Evolutionary conservation across 2,797 vertebrate genomes (phyloP).

Genomic region (Hypotaenidia philippensis): DNA sequence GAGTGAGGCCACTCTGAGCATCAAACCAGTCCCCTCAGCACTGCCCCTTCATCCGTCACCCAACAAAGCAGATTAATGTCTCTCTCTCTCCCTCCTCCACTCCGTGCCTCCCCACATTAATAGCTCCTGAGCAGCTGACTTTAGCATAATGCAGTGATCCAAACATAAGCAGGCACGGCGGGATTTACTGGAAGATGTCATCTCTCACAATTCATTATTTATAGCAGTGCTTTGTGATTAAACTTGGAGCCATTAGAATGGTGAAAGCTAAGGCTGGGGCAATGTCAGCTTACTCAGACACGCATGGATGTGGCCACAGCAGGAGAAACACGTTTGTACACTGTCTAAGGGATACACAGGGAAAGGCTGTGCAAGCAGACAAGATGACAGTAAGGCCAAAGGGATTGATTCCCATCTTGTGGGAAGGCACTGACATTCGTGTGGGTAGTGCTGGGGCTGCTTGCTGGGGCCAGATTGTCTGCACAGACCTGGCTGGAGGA

Average conservation of each 20-base stretch:
- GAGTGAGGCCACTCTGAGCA: background rate
- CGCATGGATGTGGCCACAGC: background rate
- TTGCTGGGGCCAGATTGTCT: slow-evolving; percentile 6
- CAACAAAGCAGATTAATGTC: background rate
- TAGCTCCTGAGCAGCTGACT: slow-evolving; percentile 39
- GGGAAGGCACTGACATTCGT: background rate
- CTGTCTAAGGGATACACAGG: background rate
- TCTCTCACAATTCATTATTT: slow-evolving; percentile 67
- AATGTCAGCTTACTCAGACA: background rate
- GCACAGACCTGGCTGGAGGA: background rate
- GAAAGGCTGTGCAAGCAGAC: background rate
- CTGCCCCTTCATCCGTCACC: background rate
- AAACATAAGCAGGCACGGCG: slow-evolving; percentile 23
- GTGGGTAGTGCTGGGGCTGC: background rate
- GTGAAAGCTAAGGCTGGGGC: background rate
- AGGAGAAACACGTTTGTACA: background rate
- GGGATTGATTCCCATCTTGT: background rate
- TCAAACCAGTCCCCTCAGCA: background rate
- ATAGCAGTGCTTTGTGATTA: slow-evolving; percentile 48
- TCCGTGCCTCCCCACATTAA: background rate
- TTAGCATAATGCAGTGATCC: slow-evolving; percentile 62
- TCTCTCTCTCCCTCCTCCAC: background rate
- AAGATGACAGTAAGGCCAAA: background rate
- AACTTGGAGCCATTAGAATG: slow-evolving; percentile 42
- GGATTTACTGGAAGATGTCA: slow-evolving; percentile 48